Conservation (phyloP, 2,797 vertebrate species). For the Valencia hispanica region DNA sequence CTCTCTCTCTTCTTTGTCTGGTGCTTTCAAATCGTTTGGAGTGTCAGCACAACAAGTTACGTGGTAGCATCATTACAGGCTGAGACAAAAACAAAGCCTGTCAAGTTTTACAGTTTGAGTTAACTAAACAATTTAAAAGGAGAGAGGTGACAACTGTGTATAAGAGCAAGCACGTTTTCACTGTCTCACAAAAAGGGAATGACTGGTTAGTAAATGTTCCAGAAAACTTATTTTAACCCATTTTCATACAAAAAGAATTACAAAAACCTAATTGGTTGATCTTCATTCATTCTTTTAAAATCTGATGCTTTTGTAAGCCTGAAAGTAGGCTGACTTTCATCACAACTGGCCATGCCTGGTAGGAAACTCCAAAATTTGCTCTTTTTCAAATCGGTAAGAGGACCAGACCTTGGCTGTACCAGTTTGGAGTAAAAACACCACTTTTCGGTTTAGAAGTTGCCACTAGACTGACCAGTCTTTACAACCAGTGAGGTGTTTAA, state of each 20-base stretch:
- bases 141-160: conserved; percentile 3
- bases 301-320: background rate
- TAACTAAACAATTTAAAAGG: conserved; percentile 11
- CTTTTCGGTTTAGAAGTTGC: background rate
- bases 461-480: background rate
- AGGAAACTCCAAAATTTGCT: background rate
- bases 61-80: conserved; percentile 45
- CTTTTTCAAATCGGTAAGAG: background rate
- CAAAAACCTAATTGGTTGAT: background rate
- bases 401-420: background rate
- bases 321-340: background rate
- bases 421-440: background rate
- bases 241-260: background rate
- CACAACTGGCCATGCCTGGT: background rate
- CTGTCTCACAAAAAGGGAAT: background rate
- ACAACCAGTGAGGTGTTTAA: too few species aligned
- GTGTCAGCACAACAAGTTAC: conserved; percentile 16
- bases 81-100: conserved; percentile 24
- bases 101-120: conserved; percentile 23
- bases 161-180: conserved; percentile 4
- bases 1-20: conserved; percentile 34
- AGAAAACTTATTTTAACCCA: background rate
- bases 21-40: conserved; percentile 16
- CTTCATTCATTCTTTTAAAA: background rate
- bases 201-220: background rate